Evolutionary conservation across 2,888 invertebrate genomes (phyloP).

Genomic region (Drosophila meridionalis): DNA sequence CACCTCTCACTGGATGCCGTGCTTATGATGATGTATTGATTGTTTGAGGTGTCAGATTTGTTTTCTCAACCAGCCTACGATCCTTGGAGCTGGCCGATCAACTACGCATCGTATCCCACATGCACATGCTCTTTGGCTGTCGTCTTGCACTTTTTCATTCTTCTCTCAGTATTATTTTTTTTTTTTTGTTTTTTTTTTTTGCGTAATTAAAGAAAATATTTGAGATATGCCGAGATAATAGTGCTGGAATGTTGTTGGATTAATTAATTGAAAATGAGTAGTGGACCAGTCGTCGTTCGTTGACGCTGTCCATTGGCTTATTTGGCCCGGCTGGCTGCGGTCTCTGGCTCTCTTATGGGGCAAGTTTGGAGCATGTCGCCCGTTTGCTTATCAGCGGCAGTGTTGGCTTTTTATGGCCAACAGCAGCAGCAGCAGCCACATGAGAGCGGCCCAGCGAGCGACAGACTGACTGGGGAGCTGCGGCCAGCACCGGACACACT

Average conservation of each 20-base stretch:
- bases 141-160: constrained; percentile 30
- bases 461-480: constrained; percentile 32
- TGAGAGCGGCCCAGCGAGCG: constrained; percentile 37
- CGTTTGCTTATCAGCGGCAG: constrained; percentile 76
- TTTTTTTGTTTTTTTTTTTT: constrained; percentile 32
- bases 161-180: neutral
- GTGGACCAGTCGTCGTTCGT: constrained; percentile 58
- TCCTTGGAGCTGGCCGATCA: constrained; percentile 11
- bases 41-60: constrained; percentile 80
- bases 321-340: constrained; percentile 49
- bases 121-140: constrained; percentile 27
- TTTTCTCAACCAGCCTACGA: constrained; percentile 56
- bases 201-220: constrained; percentile 81
- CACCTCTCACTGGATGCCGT: constrained; percentile 54
- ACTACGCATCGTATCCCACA: constrained; percentile 30
- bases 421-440: constrained; percentile 52
- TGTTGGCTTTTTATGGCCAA: constrained; percentile 78
- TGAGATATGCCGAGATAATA: constrained; percentile 81
- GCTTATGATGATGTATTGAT: constrained; percentile 81
- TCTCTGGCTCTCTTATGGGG: constrained; percentile 24
- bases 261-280: constrained; percentile 80
- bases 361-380: constrained; percentile 64
- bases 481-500: constrained; percentile 22
- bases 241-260: constrained; percentile 81
- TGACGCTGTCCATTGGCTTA: constrained; percentile 52